Evolutionary conservation across 2,888 invertebrate genomes (phyloP), one percentile per base, ranked within the genome.

Genomic region (Andrena chrysosceles): DNA sequence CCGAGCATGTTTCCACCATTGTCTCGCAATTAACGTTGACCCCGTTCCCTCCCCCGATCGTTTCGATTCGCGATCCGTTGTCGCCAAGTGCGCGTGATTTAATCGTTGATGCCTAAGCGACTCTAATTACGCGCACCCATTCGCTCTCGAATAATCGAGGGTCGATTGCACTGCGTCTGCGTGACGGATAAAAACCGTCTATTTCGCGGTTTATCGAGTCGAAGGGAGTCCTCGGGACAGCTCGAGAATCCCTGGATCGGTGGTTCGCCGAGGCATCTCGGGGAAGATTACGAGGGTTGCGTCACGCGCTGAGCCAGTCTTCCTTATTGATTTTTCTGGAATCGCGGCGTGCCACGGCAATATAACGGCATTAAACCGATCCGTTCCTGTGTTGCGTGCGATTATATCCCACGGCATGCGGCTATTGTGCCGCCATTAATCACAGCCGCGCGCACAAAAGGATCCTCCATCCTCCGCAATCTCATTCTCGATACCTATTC

Each of bases 341-440:
- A 75, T 83, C 59, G 67, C 26, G 1, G 31, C 33, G 70, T 54
- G 60, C 33, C 67, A 3, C 63, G 48, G 67, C 49, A 60, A 62
- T 72, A 81, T 68, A 81, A 68, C 81, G 80, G 81, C 73, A 29
- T 81, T 70, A 69, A 81, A 81, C 33, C 67, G 69, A 66, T 66
- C 59, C 63, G 60, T 49, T 20, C 42, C 31, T 54, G 74, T 49
- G 62, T 81, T 66, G 81, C 67, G 81, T 71, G 67, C 82, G 75
- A 81, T 82, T 63, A 67, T 82, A 75, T 81, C 81, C 70, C 60
- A 75, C 83, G 77, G 77, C 83, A 82, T 66, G 72, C 82, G 73
- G 83, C 83, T 29, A 83, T 83, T 83, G 77, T 77, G 77, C 73
- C 77, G 72, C 73, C 70, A 82, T 83, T 83, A 83, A 83, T 83